A percentile compares a stretch with the other conserved stretches of the same genome.
Conservation (phyloP, 2,888 invertebrate genomes). For the Papilio gigon region DNA sequence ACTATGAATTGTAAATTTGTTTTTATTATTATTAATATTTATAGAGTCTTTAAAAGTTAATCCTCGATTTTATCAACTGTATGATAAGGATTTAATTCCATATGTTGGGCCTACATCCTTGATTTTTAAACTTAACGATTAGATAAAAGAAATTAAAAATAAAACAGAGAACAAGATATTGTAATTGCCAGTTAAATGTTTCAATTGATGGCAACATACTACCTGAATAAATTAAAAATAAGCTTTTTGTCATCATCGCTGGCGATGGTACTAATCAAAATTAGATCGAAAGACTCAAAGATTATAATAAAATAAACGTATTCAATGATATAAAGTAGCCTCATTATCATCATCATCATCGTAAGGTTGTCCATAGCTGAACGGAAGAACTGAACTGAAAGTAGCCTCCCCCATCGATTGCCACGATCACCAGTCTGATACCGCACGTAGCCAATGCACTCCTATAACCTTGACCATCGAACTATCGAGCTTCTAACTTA, state of each 20-base stretch:
- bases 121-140: constrained; percentile 11
- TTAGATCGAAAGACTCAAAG: background rate
- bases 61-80: background rate
- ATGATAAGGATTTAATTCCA: background rate
- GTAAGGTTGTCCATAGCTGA: too few species aligned
- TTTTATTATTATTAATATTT: background rate
- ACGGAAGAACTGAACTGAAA: too few species aligned
- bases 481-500: background rate
- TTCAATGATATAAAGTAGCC: too few species aligned
- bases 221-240: too few species aligned
- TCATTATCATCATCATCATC: too few species aligned
- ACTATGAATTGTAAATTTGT: too few species aligned
- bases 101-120: constrained; percentile 7
- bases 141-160: constrained; percentile 19
- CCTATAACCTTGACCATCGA: too few species aligned
- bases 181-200: background rate
- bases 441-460: too few species aligned
- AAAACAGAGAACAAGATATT: background rate
- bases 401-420: too few species aligned
- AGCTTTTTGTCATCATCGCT: background rate
- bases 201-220: background rate
- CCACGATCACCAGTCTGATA: too few species aligned
- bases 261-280: background rate
- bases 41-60: background rate
- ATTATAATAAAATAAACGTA: constrained; percentile 6